Conservation (phyloP, 2,888 invertebrate species). For the Deilephila elpenor region DNA sequence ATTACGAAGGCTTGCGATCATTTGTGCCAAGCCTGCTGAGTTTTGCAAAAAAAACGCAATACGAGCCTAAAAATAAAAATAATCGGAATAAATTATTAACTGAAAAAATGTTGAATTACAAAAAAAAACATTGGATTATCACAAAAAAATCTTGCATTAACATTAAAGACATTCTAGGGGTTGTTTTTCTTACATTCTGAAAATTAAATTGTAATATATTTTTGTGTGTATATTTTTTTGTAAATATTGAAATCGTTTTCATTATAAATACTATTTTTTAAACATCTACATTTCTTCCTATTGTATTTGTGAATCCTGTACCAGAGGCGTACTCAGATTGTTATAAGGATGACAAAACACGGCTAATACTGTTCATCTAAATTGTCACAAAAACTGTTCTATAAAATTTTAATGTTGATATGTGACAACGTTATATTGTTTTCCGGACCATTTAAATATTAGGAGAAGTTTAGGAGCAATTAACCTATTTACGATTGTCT, state of each 20-base stretch:
- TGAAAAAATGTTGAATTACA: not conserved
- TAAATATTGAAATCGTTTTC: constrained; percentile 9
- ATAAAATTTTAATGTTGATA: no score
- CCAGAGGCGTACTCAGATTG: not conserved
- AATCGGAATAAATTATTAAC: not conserved
- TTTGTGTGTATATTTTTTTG: constrained; percentile 4
- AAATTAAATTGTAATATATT: constrained; percentile 8
- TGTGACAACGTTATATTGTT: no score
- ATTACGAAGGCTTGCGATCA: not conserved
- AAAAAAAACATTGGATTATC: not conserved
- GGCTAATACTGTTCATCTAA: not conserved
- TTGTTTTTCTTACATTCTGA: not conserved
- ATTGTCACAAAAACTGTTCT: no score
- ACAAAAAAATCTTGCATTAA: not conserved
- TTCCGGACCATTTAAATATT: no score
- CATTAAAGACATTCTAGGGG: not conserved
- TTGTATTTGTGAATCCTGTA: not conserved
- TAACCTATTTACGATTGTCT: no score
- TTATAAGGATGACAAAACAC: not conserved
- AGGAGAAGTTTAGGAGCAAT: no score
- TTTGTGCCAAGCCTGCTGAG: constrained; percentile 5
- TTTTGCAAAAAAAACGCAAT: not conserved
- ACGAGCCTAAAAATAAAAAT: not conserved
- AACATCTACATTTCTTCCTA: not conserved
- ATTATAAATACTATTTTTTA: constrained; percentile 10